A percentile compares a stretch with the other conserved stretches of the same genome.
Evolutionary conservation across 2,888 invertebrate species (phyloP).

Genomic region (Chaetoderma sp.): DNA sequence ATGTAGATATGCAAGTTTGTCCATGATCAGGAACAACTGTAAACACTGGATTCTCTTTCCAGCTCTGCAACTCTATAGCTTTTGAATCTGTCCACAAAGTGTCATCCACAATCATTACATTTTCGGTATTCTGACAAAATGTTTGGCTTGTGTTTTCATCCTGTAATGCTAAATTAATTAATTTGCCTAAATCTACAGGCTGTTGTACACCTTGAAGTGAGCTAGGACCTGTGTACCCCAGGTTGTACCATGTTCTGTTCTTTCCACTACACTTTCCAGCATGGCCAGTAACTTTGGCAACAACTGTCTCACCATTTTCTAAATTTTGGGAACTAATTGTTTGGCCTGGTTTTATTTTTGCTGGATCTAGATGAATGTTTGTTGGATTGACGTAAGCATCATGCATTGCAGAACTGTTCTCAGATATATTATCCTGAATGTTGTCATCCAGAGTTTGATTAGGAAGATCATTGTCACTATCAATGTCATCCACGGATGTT

Average conservation of each 20-base stretch:
- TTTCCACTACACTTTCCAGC: conserved; percentile 14
- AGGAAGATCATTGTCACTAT: not conserved
- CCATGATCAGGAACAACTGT: conserved; percentile 2
- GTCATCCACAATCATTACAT: conserved; percentile 1
- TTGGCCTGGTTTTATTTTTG: too few species aligned
- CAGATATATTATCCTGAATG: not conserved
- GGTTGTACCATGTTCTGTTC: conserved; percentile 14
- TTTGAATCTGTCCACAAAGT: conserved; percentile 5
- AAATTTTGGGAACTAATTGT: too few species aligned
- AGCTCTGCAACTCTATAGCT: conserved; percentile 2
- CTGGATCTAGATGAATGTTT: too few species aligned
- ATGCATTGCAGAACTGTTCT: not conserved
- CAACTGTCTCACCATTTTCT: not conserved
- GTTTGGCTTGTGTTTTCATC: too few species aligned
- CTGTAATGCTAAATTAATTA: not conserved
- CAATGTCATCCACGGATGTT: too few species aligned
- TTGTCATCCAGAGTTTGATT: not conserved
- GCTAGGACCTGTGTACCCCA: not conserved
- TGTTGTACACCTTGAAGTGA: not conserved
- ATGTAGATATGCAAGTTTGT: conserved; percentile 9
- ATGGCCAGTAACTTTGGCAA: conserved; percentile 5
- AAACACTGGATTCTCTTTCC: conserved; percentile 13
- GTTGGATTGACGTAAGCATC: too few species aligned
- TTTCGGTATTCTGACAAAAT: too few species aligned
- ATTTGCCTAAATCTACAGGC: conserved; percentile 1